A percentile compares a stretch with the other conserved stretches of the same genome.
Evolutionary conservation across 2,797 vertebrate genomes (phyloP).

Genomic region (Leptodactylus fallax): DNA sequence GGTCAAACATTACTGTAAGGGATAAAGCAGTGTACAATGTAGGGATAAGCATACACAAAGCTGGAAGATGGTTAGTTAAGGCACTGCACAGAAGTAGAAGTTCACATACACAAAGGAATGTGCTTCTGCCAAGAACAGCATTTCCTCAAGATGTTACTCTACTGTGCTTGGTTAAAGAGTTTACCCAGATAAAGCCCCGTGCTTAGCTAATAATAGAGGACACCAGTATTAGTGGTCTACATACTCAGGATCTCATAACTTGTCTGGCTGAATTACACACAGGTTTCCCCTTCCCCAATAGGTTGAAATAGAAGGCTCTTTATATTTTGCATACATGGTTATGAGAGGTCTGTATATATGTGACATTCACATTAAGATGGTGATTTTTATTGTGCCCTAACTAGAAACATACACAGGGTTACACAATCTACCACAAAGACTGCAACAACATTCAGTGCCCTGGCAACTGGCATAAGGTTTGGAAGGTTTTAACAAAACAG

Average conservation of each 20-base stretch:
- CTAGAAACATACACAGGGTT: neutral
- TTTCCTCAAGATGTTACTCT: neutral
- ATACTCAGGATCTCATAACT: neutral
- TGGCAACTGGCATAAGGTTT: neutral
- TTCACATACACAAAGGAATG: neutral
- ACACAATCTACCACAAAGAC: neutral
- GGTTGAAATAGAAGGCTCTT: no score
- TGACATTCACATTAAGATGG: no score
- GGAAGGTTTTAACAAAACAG: slow-evolving; percentile 1
- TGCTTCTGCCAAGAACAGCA: slow-evolving; percentile 26
- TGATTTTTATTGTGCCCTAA: no score
- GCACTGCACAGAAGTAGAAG: neutral
- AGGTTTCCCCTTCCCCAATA: no score
- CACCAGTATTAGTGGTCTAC: neutral
- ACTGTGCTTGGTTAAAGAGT: neutral
- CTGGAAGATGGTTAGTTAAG: neutral
- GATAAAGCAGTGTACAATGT: neutral
- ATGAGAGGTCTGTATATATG: no score
- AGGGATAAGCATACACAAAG: slow-evolving; percentile 24
- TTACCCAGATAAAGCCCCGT: no score
- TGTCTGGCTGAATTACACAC: no score
- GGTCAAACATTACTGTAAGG: slow-evolving; percentile 17
- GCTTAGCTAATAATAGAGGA: no score
- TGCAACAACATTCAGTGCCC: slow-evolving; percentile 2
- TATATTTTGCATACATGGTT: no score